Percentiles rank a stretch among this genome's conserved stretches.
Conservation (phyloP, 2,113 vertebrate genomes). For the Muscicapa adusta region DNA sequence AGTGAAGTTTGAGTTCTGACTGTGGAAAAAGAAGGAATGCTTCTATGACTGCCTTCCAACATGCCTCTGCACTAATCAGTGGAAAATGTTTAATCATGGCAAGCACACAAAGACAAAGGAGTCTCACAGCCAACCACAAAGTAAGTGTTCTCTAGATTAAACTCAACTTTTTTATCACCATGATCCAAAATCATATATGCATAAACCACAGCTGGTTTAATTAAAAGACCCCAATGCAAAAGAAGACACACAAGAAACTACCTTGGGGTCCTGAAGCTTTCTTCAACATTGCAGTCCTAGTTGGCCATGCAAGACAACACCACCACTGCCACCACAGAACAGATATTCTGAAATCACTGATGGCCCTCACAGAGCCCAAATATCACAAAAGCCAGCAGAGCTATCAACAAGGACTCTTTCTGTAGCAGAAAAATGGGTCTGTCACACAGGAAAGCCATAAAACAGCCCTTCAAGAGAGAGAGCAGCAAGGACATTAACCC, state of each 20-base stretch:
- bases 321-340: neutral
- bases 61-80: neutral
- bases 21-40: slow-evolving; percentile 25
- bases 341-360: neutral
- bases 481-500: neutral
- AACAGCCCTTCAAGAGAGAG: neutral
- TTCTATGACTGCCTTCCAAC: neutral
- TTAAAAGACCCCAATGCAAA: neutral
- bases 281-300: neutral
- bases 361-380: neutral
- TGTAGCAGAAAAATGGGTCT: neutral
- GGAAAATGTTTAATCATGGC: slow-evolving; percentile 34
- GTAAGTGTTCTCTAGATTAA: neutral
- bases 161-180: neutral
- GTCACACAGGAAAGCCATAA: neutral
- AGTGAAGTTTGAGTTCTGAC: neutral
- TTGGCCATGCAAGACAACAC: neutral
- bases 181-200: neutral
- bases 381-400: neutral
- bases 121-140: neutral
- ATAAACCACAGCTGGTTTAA: neutral
- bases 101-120: neutral
- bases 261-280: neutral
- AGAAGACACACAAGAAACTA: neutral
- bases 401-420: neutral